A percentile compares a stretch with the other conserved stretches of the same genome.
Conservation (phyloP, 2,797 vertebrate genomes). For the Tokudaia tokunoshimensis region DNA sequence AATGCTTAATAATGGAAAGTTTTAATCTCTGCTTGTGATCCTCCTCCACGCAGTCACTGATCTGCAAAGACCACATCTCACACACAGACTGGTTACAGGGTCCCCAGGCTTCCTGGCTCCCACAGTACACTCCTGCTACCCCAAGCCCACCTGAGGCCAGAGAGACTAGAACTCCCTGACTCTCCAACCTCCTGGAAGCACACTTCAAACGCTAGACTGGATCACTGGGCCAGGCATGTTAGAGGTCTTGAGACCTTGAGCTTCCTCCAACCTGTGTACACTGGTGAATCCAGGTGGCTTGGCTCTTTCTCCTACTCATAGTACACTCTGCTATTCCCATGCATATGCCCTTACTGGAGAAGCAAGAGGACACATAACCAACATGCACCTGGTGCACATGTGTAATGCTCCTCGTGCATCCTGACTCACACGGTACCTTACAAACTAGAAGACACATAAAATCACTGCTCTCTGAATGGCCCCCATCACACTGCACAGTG, state of each 20-base stretch:
- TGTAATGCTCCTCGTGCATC: background rate
- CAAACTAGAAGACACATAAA: background rate
- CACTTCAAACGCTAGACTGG: background rate
- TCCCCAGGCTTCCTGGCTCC: background rate
- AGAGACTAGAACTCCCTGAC: background rate
- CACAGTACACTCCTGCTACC: background rate
- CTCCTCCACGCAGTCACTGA: background rate
- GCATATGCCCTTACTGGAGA: background rate
- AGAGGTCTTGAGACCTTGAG: background rate
- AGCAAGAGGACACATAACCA: background rate
- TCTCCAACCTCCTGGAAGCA: background rate
- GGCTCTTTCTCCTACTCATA: background rate
- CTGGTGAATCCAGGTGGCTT: background rate
- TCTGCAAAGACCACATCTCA: background rate
- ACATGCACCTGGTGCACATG: no score
- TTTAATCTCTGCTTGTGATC: constrained; percentile 82
- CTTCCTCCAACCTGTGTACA: background rate
- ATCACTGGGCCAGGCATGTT: background rate
- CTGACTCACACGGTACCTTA: background rate
- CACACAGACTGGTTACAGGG: background rate
- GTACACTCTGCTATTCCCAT: background rate
- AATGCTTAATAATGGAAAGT: constrained; percentile 84
- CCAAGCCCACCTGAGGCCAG: background rate
- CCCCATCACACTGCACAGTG: background rate
- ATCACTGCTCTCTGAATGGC: background rate